phyloP scores from a whole-genome alignment of 2,888 invertebrate species.

The Nomada fabriciana region DNA sequence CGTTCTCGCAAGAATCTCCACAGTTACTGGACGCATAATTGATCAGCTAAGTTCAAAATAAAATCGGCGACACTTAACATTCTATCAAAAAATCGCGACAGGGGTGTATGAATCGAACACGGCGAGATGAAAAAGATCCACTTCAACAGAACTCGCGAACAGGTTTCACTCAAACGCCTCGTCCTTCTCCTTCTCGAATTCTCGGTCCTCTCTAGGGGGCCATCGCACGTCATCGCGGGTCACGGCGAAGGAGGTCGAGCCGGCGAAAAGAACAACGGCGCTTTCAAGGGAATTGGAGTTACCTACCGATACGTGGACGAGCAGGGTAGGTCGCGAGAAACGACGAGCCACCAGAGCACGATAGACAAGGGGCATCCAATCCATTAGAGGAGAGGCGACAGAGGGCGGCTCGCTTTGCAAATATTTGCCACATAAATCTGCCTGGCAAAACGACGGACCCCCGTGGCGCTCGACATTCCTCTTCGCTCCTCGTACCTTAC shows the following conservation, averaged over 20 bases:
- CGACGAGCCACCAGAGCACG: slow-evolving; percentile 48
- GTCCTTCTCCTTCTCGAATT: background rate
- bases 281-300: slow-evolving; percentile 70
- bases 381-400: slow-evolving; percentile 68
- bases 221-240: slow-evolving; percentile 36
- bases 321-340: slow-evolving; percentile 49
- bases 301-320: slow-evolving; percentile 42
- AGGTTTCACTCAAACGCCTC: background rate
- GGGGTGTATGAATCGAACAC: too few species aligned
- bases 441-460: slow-evolving; percentile 62
- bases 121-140: too few species aligned
- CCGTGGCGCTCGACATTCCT: slow-evolving; percentile 57
- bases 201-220: background rate
- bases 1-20: too few species aligned
- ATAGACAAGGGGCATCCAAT: slow-evolving; percentile 65
- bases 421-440: slow-evolving; percentile 78
- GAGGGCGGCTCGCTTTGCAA: slow-evolving; percentile 70
- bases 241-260: slow-evolving; percentile 14
- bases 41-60: too few species aligned
- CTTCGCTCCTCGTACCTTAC: slow-evolving; percentile 44
- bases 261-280: slow-evolving; percentile 48
- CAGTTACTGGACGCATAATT: too few species aligned
- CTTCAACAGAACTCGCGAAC: background rate
- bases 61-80: too few species aligned
- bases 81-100: too few species aligned